These are phyloP conservation scores for Perizoma flavofasciatum DNA, from an alignment of 2,888 invertebrate species.

Conservation along the genomic window DNA sequence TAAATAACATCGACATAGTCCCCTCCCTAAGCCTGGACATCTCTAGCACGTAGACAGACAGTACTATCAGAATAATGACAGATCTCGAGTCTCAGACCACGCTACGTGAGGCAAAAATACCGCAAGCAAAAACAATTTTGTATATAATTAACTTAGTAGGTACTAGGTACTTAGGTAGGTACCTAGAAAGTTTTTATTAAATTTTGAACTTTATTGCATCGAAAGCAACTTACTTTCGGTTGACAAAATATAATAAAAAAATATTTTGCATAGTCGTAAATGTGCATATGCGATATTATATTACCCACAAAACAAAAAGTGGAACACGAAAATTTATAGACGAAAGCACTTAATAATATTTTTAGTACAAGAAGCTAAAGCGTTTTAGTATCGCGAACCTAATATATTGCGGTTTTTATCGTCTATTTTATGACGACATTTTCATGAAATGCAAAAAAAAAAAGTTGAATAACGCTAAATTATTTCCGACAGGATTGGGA, in stretches of 20 bases:
- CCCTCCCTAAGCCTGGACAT: constrained; percentile 62
- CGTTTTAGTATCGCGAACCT: too few relatives aligned
- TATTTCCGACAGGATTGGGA: too few relatives aligned
- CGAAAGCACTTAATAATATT: too few relatives aligned
- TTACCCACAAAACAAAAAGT: not conserved
- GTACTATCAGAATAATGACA: constrained; percentile 83
- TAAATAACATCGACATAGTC: constrained; percentile 40
- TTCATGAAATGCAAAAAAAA: too few relatives aligned
- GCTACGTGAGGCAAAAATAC: constrained; percentile 76
- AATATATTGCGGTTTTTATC: too few relatives aligned
- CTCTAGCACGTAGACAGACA: constrained; percentile 72
- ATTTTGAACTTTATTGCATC: constrained; percentile 12
- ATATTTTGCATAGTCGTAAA: constrained; percentile 4
- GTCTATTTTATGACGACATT: too few relatives aligned
- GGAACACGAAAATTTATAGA: too few relatives aligned
- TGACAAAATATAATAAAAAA: not conserved
- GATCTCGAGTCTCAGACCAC: constrained; percentile 66
- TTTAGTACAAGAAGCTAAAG: too few relatives aligned
- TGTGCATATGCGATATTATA: not conserved
- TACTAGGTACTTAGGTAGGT: too few relatives aligned
- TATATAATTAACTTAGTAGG: constrained; percentile 3
- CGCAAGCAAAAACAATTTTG: constrained; percentile 50
- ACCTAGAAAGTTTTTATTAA: constrained; percentile 2
- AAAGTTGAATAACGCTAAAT: too few relatives aligned
- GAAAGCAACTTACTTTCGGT: constrained; percentile 4